A percentile compares a stretch with the other conserved stretches of the same genome.
Evolutionary conservation across 2,113 vertebrate genomes (phyloP).

Genomic region (Spilogale gracilis): DNA sequence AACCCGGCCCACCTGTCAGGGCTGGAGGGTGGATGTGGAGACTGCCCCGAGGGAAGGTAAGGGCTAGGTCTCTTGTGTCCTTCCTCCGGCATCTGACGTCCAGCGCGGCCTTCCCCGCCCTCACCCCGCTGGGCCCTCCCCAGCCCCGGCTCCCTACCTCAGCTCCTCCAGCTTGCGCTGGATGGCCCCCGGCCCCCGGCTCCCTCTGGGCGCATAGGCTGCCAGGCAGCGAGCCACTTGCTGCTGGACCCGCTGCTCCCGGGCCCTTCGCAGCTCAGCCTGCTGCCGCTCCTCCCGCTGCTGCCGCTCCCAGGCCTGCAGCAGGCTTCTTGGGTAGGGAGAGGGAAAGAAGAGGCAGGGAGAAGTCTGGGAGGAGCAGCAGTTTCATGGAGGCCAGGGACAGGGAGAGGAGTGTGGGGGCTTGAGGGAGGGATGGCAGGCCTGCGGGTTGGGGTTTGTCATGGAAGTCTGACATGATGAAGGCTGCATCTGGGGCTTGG

Average conservation of each 20-base stretch:
- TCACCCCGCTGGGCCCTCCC: not conserved
- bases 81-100: not conserved
- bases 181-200: not conserved
- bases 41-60: not conserved
- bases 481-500: not conserved
- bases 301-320: conserved; percentile 75
- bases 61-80: not conserved
- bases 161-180: conserved; percentile 80
- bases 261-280: conserved; percentile 58
- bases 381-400: not conserved
- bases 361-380: not conserved
- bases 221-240: conserved; percentile 82
- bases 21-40: not conserved
- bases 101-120: not conserved
- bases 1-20: not conserved
- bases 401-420: accelerated
- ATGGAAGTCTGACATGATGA: not conserved
- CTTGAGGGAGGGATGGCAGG: not conserved
- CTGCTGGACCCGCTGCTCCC: conserved; percentile 71
- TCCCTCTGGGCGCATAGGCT: not conserved
- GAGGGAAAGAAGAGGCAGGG: not conserved
- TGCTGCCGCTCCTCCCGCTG: conserved; percentile 57
- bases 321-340: conserved; percentile 63
- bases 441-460: not conserved
- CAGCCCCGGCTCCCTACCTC: conserved; percentile 67